Percentiles rank a stretch among this genome's conserved stretches.
Conservation (phyloP, 2,888 invertebrate species). For the Blastobasis adustella region DNA sequence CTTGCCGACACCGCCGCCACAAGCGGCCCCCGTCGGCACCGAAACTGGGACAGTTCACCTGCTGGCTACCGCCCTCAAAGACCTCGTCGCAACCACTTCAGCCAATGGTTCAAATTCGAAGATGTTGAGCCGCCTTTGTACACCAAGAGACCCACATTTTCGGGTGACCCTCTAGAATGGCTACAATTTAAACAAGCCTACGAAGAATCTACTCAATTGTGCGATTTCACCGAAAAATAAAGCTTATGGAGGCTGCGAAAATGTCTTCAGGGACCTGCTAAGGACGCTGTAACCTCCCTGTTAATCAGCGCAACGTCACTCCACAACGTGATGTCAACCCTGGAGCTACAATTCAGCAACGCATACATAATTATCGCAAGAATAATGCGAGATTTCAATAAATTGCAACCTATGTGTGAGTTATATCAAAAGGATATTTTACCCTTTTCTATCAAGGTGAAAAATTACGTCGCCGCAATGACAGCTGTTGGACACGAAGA, state of each 20-base stretch:
- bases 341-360: slow-evolving; percentile 18
- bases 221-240: slow-evolving; percentile 15
- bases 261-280: slow-evolving; percentile 17
- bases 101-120: slow-evolving; percentile 10
- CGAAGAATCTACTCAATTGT: slow-evolving; percentile 16
- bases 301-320: slow-evolving; percentile 14
- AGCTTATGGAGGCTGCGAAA: slow-evolving; percentile 19
- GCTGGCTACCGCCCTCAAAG: neutral
- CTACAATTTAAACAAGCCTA: slow-evolving; percentile 18
- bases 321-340: slow-evolving; percentile 11
- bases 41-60: no score
- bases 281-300: slow-evolving; percentile 14
- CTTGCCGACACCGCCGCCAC: no score
- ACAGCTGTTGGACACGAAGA: slow-evolving; percentile 3
- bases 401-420: slow-evolving; percentile 10
- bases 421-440: slow-evolving; percentile 18
- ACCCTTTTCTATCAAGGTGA: slow-evolving; percentile 14
- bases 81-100: neutral
- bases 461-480: slow-evolving; percentile 15
- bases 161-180: slow-evolving; percentile 21
- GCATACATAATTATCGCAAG: slow-evolving; percentile 14
- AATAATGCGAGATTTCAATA: slow-evolving; percentile 15
- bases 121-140: slow-evolving; percentile 13
- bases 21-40: no score
- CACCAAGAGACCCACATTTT: slow-evolving; percentile 15